These are phyloP conservation scores for Suricata suricatta DNA, from an alignment of 2,113 vertebrate genomes.

Conservation along the genomic window DNA sequence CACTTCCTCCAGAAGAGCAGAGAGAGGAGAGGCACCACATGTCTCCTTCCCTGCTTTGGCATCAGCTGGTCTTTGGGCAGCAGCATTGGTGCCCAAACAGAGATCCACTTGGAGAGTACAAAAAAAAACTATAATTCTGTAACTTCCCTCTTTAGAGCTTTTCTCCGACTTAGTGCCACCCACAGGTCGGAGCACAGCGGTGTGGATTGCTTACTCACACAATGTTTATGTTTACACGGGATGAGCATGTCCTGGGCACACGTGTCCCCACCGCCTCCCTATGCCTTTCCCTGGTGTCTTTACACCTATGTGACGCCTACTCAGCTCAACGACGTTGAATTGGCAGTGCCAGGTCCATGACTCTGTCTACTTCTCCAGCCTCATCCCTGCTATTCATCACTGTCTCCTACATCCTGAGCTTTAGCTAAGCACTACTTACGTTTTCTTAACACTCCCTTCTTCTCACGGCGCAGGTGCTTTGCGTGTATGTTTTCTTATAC, in stretches of 20 bases:
- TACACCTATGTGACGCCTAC: accelerated
- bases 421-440: neutral
- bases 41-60: neutral
- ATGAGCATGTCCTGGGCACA: too few species aligned
- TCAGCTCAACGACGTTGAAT: neutral
- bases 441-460: neutral
- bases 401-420: neutral
- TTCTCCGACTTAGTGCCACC: too few species aligned
- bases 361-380: too few species aligned
- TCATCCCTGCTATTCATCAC: neutral
- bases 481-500: neutral
- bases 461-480: neutral
- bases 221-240: neutral
- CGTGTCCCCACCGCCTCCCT: too few species aligned
- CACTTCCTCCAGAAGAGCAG: too few species aligned
- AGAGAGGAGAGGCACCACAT: too few species aligned
- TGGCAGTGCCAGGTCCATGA: accelerated
- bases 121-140: too few species aligned
- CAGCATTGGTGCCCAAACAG: accelerated
- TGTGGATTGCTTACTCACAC: neutral
- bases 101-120: neutral
- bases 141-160: neutral
- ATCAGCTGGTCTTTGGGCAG: neutral
- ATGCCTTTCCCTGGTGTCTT: neutral
- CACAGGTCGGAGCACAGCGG: neutral